A percentile compares a stretch with the other conserved stretches of the same genome.
Evolutionary conservation across 2,888 invertebrate genomes (phyloP).

Genomic region (Melanophora roralis): DNA sequence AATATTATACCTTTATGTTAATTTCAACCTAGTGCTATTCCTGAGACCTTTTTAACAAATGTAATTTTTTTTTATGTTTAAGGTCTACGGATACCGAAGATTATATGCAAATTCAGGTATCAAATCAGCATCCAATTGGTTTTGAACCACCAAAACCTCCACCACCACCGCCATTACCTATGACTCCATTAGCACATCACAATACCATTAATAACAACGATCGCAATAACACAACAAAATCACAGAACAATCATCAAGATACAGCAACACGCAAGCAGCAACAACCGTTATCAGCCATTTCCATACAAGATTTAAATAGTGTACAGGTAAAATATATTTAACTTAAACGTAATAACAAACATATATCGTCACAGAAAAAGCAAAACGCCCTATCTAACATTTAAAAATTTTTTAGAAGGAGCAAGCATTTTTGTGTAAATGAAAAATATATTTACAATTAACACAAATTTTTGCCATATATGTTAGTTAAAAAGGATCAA

Average conservation of each 20-base stretch:
- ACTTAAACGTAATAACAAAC: neutral
- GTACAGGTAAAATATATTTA: constrained; percentile 79
- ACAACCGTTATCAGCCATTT: constrained; percentile 91
- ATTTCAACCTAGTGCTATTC: no score
- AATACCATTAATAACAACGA: constrained; percentile 65
- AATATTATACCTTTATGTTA: no score
- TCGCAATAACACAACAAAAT: constrained; percentile 64
- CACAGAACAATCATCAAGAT: constrained; percentile 73
- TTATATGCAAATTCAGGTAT: constrained; percentile 81
- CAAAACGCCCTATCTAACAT: no score
- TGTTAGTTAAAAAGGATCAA: no score
- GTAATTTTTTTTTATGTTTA: constrained; percentile 13
- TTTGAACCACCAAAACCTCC: constrained; percentile 76
- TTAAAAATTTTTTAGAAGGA: no score
- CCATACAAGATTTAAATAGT: constrained; percentile 90
- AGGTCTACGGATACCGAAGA: constrained; percentile 77
- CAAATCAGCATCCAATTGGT: constrained; percentile 72
- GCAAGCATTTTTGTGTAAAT: no score
- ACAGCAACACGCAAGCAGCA: constrained; percentile 79
- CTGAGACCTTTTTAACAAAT: no score
- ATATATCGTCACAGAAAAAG: no score
- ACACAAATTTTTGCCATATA: no score
- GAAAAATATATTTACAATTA: no score
- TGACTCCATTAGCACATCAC: constrained; percentile 69
- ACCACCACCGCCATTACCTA: constrained; percentile 79